phyloP scores from a whole-genome alignment of 1,140 invertebrate species.

The Anthonomus grandis region DNA sequence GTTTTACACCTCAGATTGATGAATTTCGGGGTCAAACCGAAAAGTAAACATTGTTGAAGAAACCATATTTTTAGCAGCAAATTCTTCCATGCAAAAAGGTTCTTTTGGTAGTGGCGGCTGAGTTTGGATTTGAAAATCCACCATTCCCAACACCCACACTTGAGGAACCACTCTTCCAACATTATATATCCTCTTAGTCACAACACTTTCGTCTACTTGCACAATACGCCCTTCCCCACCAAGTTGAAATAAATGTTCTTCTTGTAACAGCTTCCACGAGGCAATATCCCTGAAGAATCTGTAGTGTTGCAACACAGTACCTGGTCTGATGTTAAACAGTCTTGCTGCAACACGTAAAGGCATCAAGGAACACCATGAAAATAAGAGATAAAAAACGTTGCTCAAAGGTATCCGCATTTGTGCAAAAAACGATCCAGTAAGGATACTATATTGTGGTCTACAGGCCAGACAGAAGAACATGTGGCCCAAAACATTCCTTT shows the following conservation, averaged over 20 bases:
- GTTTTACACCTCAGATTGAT: too few relatives aligned
- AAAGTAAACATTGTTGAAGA: too few relatives aligned
- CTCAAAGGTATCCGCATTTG: neutral
- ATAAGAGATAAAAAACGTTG: neutral
- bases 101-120: too few relatives aligned
- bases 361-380: neutral
- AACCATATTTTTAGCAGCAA: too few relatives aligned
- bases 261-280: neutral
- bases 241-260: neutral
- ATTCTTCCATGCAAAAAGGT: too few relatives aligned
- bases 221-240: neutral
- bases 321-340: neutral
- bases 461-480: neutral
- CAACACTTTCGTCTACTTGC: constrained; percentile 1
- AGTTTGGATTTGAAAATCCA: too few relatives aligned
- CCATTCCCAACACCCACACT: constrained; percentile 5
- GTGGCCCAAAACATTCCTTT: too few relatives aligned
- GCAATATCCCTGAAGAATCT: neutral
- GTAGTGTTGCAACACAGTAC: neutral
- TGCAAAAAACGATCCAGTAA: neutral
- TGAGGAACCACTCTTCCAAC: neutral
- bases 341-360: neutral
- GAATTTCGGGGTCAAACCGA: too few relatives aligned
- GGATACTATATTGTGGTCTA: neutral
- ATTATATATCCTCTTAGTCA: constrained; percentile 7